A percentile compares a stretch with the other conserved stretches of the same genome.
These are phyloP conservation scores for Gastracanthus pulcherrimus DNA, from an alignment of 2,888 invertebrate genomes.

Conservation along the genomic window DNA sequence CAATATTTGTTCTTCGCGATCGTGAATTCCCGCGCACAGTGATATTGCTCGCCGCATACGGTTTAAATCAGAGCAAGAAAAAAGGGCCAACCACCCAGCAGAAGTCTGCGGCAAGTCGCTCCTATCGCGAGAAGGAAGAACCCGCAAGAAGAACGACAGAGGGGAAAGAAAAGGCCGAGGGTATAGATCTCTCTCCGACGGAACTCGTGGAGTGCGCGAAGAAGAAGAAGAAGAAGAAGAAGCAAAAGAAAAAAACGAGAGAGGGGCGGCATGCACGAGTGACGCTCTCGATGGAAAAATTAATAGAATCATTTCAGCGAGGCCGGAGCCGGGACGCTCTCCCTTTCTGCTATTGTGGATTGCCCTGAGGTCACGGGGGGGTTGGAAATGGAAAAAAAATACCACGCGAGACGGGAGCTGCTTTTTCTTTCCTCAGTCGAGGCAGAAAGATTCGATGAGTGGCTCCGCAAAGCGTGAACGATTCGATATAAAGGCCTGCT, in stretches of 20 bases:
- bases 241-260: constrained; percentile 14
- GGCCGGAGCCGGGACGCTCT: constrained; percentile 19
- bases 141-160: too few relatives aligned
- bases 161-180: neutral
- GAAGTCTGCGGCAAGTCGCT: too few relatives aligned
- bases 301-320: constrained; percentile 76
- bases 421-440: neutral
- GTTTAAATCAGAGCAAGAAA: neutral
- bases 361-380: constrained; percentile 47
- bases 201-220: neutral
- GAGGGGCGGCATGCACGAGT: constrained; percentile 75
- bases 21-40: neutral
- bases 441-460: constrained; percentile 52
- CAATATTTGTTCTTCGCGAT: constrained; percentile 19
- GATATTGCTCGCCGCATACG: neutral
- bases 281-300: constrained; percentile 75
- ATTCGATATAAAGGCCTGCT: constrained; percentile 26
- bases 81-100: constrained; percentile 2
- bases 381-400: constrained; percentile 51
- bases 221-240: constrained; percentile 22
- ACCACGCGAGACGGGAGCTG: neutral
- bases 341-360: constrained; percentile 52
- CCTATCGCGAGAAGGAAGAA: neutral
- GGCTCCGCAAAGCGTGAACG: constrained; percentile 41
- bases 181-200: neutral